These are phyloP conservation scores for Aphodius granarius DNA, from an alignment of 2,888 invertebrate species.

Conservation along the genomic window DNA sequence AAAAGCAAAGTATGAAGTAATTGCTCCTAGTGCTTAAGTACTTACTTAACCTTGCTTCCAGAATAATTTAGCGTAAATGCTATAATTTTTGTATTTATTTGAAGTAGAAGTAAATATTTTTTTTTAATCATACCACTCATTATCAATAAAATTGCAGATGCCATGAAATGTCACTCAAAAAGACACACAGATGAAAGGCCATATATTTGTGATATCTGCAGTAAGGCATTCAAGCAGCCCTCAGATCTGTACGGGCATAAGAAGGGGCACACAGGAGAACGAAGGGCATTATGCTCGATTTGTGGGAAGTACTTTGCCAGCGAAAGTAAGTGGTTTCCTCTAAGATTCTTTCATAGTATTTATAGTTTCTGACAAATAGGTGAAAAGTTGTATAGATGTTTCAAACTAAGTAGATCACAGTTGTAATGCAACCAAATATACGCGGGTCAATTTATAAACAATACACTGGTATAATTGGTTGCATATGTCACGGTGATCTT, in stretches of 20 bases:
- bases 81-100: background rate
- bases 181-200: conserved; percentile 39
- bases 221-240: conserved; percentile 37
- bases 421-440: no score
- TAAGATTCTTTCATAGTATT: background rate
- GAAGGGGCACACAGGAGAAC: conserved; percentile 35
- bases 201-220: conserved; percentile 40
- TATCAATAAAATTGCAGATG: conserved; percentile 27
- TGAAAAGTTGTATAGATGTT: no score
- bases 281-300: conserved; percentile 35
- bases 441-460: no score
- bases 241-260: conserved; percentile 38
- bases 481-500: no score
- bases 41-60: background rate
- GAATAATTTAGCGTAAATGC: no score
- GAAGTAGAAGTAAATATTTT: no score
- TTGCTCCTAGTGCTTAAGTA: no score
- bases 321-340: conserved; percentile 10
- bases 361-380: background rate
- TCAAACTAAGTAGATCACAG: no score
- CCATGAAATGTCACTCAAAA: conserved; percentile 37
- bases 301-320: conserved; percentile 45
- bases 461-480: no score
- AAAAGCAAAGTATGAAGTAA: no score
- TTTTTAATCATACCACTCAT: no score